Conservation (phyloP, 30 jellyfish, hydroid and myxozoan genomes). For the Euphysa ruthae region DNA sequence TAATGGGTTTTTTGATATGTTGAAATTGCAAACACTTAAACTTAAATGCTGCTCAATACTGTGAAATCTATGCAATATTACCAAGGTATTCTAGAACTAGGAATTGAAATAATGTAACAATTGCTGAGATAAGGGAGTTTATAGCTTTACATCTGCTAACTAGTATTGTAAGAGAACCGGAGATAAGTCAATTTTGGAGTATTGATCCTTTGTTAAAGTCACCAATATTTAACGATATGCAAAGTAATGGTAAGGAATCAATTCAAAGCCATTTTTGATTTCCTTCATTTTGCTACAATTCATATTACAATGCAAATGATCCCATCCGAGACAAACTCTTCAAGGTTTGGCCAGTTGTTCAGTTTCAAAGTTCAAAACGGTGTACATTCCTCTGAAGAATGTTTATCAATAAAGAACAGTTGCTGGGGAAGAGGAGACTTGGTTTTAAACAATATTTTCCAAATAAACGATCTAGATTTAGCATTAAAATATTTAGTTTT, state of each 20-base stretch:
- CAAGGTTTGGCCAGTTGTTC: neutral
- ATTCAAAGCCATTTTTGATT: constrained; percentile 1
- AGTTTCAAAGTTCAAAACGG: neutral
- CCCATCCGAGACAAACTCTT: neutral
- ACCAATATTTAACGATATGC: neutral
- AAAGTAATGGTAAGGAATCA: constrained; percentile 12
- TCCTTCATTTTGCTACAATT: constrained; percentile 5
- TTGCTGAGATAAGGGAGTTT: too few species aligned
- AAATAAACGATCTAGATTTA: too few species aligned
- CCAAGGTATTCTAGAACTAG: constrained; percentile 14
- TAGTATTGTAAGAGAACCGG: too few species aligned
- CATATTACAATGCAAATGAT: constrained; percentile 3
- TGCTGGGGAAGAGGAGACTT: too few species aligned
- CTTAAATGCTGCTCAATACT: neutral
- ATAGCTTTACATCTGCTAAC: too few species aligned
- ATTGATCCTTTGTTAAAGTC: too few species aligned
- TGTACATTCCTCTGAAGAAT: constrained; percentile 3
- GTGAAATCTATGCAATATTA: neutral
- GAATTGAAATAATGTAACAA: neutral
- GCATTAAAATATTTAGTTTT: too few species aligned
- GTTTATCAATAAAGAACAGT: too few species aligned
- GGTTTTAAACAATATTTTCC: too few species aligned
- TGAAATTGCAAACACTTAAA: neutral
- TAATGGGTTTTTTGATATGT: neutral
- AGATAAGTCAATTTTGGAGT: too few species aligned